Base-by-base conservation (phyloP, 2,113 vertebrate species). In the Progne subis region DNA sequence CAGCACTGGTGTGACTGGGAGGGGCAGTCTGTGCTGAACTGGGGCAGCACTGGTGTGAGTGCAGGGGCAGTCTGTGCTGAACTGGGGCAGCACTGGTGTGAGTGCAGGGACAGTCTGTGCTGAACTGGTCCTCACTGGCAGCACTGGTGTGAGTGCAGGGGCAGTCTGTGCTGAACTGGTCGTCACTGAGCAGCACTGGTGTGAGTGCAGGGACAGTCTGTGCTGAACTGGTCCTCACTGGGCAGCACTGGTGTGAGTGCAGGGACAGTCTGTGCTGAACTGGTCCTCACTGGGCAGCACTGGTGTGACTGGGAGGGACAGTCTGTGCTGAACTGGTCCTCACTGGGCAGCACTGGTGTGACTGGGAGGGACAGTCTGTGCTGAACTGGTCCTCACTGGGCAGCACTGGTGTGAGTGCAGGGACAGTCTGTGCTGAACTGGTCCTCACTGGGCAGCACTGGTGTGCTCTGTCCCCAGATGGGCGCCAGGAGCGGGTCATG, bases 401-500 rank as follows among this genome's bases (percentile, higher is more conserved):
- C 59, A 12, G 34, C 1, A 0, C 61, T 31, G 39, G 2, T 5
- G 2, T 23, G 20, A 6, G 21, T 23, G 47, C 19, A 47, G 41
- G 46, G 47, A 23, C 47, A 24, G 12, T 31, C n/a, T 10, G 52
- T 5, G 17, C 9, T 15, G 13, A 3, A 1, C 59, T 13, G 17
- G 13, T 11, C 39, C 37, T 20, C 1, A 31, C 8, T 28, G 59
- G 34, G 8, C 29, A 55, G 52, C 1, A 4, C 29, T 11, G 59
- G 2, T 7, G 4, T 19, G 20, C 4, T 21, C 26, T 47, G 55
- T 49, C 79, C 9, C 7, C 92, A 99, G 99, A 99, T 97, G 99
- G 99, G 34, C 99, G 98, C 76, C 98, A 99, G 23, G 99, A 99
- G 96, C 98, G 98, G 8, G 98, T 99, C 85, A 99, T 99, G 98